Base-by-base conservation (phyloP, 2,888 invertebrate species). In the Lordiphosa andalusiaca region DNA sequence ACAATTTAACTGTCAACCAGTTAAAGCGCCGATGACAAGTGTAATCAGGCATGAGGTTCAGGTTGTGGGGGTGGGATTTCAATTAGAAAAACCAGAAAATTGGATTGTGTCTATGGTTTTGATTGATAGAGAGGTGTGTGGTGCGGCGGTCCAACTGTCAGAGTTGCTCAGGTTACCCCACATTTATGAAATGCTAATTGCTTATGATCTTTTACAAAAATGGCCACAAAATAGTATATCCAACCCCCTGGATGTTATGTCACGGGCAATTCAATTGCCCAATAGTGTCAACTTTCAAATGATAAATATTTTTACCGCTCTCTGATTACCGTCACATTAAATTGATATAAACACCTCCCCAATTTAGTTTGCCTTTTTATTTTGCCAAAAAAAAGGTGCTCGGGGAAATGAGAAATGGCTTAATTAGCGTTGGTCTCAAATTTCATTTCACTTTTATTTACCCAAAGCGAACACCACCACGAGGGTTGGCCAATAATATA, bases 1-100 rank as follows among this genome's bases (percentile, higher is more conserved):
- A 81, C 78, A 81, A 67, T 77, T 77, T 69, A 77, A 84, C 73
- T 84, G 84, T 81, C 82, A 81, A 66, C 67, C 72, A 83, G 84
- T 75, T 69, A 19, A 47, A 42, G 41, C 58, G 46, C 41, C 69
- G 68, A 50, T 81, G 81, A 81, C 80, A 81, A 81, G 84, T 84
- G 81, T 65, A 81, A 77, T 77, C 74, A 73, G 61, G 53, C 76
- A 70, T 53, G 53, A 62, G 81, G 69, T 46, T 16, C 25, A 41
- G 13, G 25, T 3, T 19, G 16, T n/a, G n/a, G n/a, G n/a, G n/a
- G n/a, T n/a, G 66, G 64, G 61, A 59, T 73, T 82, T 78, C 83
- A 82, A 80, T 78, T 82, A 81, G 80, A 67, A 64, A 55, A 40
- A 53, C 21, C 41, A 53, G 57, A 59, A 61, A 75, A 51, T 55